phyloP scores from a whole-genome alignment of 2,797 vertebrate genomes.

The Ara ararauna region DNA sequence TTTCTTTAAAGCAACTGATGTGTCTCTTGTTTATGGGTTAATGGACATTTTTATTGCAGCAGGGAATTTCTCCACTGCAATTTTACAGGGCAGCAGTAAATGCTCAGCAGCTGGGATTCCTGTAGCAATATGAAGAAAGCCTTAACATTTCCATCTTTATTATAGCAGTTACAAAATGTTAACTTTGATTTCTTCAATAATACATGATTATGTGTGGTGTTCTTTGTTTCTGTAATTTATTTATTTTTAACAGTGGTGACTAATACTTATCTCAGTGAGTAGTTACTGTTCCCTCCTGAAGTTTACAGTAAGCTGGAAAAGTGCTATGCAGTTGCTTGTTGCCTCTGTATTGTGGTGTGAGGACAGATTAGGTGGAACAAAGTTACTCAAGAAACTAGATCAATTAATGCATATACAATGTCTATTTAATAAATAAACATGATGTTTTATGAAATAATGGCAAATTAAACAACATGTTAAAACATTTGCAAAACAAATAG shows the following conservation, averaged over 20 bases:
- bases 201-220: not conserved
- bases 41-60: conserved; percentile 35
- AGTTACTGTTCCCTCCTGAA: not conserved
- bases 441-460: not conserved
- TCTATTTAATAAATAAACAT: not conserved
- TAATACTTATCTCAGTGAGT: not conserved
- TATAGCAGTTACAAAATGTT: not conserved
- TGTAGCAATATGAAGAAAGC: conserved; percentile 23
- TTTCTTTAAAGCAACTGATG: not conserved
- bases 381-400: not conserved
- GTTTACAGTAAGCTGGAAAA: not conserved
- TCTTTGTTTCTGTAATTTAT: not conserved
- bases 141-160: conserved; percentile 2
- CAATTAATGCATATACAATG: not conserved
- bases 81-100: conserved; percentile 34
- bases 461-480: not conserved
- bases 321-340: not conserved
- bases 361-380: not conserved
- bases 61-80: conserved; percentile 8
- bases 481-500: not conserved
- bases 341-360: not conserved
- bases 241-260: not conserved
- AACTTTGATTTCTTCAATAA: conserved; percentile 7
- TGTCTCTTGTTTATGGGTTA: conserved; percentile 31
- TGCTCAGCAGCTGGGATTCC: conserved; percentile 33